Conservation (phyloP, 1,140 invertebrate species). For the Pentalonia nigronervosa region DNA sequence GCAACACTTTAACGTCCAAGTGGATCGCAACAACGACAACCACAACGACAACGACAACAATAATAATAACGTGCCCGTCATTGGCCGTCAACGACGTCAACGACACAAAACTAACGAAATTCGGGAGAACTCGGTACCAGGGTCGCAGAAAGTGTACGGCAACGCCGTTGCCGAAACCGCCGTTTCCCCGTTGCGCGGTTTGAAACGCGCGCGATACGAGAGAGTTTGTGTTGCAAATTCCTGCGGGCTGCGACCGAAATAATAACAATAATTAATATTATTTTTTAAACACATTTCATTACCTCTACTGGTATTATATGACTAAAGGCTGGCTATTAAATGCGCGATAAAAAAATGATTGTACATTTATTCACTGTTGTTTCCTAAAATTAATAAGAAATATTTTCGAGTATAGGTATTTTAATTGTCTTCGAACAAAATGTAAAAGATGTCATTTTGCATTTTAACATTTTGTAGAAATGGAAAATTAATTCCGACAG, state of each 20-base stretch:
- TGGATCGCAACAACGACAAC: not conserved
- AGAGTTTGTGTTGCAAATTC: not conserved
- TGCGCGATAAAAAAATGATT: too few species aligned
- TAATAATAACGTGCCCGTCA: conserved; percentile 9
- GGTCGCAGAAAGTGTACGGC: not conserved
- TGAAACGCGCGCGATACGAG: too few species aligned
- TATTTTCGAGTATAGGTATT: too few species aligned
- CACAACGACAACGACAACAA: not conserved
- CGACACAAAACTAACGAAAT: conserved; percentile 52
- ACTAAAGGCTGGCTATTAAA: too few species aligned
- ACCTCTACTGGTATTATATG: too few species aligned
- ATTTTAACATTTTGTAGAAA: too few species aligned
- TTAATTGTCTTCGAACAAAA: not conserved
- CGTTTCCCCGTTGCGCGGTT: not conserved
- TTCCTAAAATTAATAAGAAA: too few species aligned
- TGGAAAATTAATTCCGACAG: not conserved
- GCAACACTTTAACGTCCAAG: not conserved
- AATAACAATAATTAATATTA: too few species aligned
- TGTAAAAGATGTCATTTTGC: not conserved
- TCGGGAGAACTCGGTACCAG: conserved; percentile 44
- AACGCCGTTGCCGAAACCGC: not conserved
- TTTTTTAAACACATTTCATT: too few species aligned
- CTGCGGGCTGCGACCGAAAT: too few species aligned
- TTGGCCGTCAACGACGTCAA: conserved; percentile 53
- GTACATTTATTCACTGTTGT: too few species aligned